A percentile compares a stretch with the other conserved stretches of the same genome.
Evolutionary conservation across 2,888 invertebrate species (phyloP).

Genomic region (Netelia inedita): DNA sequence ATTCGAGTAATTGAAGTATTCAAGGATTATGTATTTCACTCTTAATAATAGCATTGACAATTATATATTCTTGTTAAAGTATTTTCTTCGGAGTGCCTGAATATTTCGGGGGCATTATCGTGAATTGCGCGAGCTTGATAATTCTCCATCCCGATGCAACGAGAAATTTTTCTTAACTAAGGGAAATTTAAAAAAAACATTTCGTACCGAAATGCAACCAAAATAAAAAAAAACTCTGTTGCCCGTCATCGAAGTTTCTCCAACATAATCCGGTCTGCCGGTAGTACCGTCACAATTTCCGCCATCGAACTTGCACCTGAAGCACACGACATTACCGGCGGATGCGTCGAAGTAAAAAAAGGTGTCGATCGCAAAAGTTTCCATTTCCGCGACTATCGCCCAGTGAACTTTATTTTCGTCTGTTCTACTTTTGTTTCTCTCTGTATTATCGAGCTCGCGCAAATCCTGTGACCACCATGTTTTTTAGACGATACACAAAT

Average conservation of each 20-base stretch:
- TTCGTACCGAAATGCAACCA: neutral
- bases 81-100: conserved; percentile 83
- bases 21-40: conserved; percentile 38
- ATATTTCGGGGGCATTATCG: conserved; percentile 73
- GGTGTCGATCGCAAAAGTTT: conserved; percentile 9
- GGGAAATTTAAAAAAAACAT: no score
- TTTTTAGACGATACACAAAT: conserved; percentile 29
- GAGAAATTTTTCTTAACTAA: no score
- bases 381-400: conserved; percentile 42
- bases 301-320: neutral
- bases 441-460: conserved; percentile 38
- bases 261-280: conserved; percentile 11
- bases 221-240: conserved; percentile 13
- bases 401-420: neutral
- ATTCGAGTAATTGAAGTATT: neutral
- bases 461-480: conserved; percentile 6
- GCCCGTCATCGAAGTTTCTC: neutral
- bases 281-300: conserved; percentile 41
- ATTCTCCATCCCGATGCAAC: neutral
- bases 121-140: conserved; percentile 49
- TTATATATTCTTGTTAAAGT: conserved; percentile 79
- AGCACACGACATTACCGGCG: neutral
- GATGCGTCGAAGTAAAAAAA: conserved; percentile 21
- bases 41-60: conserved; percentile 65
- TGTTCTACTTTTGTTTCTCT: conserved; percentile 9